A percentile compares a stretch with the other conserved stretches of the same genome.
Evolutionary conservation across 2,113 vertebrate genomes (phyloP).

Genomic region (Melanocharis versteri): DNA sequence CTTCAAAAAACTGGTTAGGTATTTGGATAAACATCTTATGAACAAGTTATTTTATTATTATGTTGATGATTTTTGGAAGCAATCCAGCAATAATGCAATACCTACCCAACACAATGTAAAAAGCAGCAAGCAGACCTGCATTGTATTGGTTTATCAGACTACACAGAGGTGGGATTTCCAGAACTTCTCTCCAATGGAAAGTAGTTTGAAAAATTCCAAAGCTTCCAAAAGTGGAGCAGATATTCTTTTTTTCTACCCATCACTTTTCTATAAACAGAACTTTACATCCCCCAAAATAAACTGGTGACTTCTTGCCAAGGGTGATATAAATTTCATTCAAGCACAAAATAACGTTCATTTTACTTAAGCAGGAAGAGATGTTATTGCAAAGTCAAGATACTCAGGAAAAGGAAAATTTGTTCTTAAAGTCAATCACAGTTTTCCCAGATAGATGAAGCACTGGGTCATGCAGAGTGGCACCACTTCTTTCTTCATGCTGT

Average conservation of each 20-base stretch:
- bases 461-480: background rate
- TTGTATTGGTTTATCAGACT: conserved; percentile 39
- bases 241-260: background rate
- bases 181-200: conserved; percentile 12
- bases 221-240: background rate
- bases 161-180: conserved; percentile 13
- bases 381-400: background rate
- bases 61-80: conserved; percentile 46
- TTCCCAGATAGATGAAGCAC: background rate
- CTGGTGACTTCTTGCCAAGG: background rate
- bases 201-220: conserved; percentile 31
- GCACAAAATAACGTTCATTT: background rate
- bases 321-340: background rate
- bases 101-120: background rate
- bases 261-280: background rate
- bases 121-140: background rate
- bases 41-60: conserved; percentile 51
- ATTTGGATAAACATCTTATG: conserved; percentile 65
- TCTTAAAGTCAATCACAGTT: background rate
- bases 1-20: conserved; percentile 54
- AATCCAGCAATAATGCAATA: conserved; percentile 46
- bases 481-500: background rate
- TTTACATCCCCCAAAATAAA: background rate
- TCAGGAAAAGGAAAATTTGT: background rate
- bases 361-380: background rate